A percentile compares a stretch with the other conserved stretches of the same genome.
Evolutionary conservation across 2,888 invertebrate species (phyloP).

Genomic region (Coleophora flavipennella): DNA sequence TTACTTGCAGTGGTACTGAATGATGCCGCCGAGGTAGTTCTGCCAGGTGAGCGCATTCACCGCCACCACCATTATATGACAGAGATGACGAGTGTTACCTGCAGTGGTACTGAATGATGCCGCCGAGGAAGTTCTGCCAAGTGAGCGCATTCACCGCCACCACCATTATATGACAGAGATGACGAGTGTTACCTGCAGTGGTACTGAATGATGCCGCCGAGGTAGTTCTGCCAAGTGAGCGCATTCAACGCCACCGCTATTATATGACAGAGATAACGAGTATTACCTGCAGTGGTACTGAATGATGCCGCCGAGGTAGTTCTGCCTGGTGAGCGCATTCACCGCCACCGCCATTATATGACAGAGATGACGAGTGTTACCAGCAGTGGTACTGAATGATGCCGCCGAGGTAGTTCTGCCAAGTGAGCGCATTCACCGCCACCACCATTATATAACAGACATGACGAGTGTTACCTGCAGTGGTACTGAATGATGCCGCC

Average conservation of each 20-base stretch:
- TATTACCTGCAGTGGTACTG: slow-evolving; percentile 80
- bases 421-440: slow-evolving; percentile 86
- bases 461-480: slow-evolving; percentile 70
- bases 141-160: slow-evolving; percentile 87
- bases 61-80: slow-evolving; percentile 83
- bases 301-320: slow-evolving; percentile 88
- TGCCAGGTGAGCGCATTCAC: slow-evolving; percentile 91
- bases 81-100: slow-evolving; percentile 45
- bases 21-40: slow-evolving; percentile 87
- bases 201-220: slow-evolving; percentile 86
- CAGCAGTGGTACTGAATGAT: slow-evolving; percentile 87
- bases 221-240: slow-evolving; percentile 87
- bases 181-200: slow-evolving; percentile 75
- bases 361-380: slow-evolving; percentile 32
- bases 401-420: slow-evolving; percentile 91
- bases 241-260: slow-evolving; percentile 88
- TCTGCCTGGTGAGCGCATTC: slow-evolving; percentile 88
- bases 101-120: slow-evolving; percentile 87
- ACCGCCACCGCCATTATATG: slow-evolving; percentile 86
- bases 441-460: no score
- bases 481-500: slow-evolving; percentile 88
- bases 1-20: slow-evolving; percentile 83
- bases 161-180: no score
- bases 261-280: no score
- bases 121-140: slow-evolving; percentile 91